phyloP scores from a whole-genome alignment of 30 jellyfish, hydroid and myxozoan species.

The Hydractinia symbiolongicarpus region DNA sequence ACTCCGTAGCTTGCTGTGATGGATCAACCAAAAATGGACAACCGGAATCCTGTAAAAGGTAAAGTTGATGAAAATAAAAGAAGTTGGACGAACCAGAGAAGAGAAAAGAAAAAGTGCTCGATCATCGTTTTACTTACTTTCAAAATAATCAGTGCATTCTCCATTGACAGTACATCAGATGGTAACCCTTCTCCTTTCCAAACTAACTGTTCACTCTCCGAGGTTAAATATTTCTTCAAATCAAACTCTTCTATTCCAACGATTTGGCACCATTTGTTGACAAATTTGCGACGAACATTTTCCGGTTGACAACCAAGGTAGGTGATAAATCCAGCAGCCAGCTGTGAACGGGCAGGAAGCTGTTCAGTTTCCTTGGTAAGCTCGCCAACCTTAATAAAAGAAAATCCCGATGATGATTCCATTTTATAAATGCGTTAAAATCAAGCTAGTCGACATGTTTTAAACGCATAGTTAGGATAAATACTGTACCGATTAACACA shows the following conservation, averaged over 20 bases:
- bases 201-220: constrained; percentile 80
- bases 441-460: too few relatives aligned
- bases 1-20: constrained; percentile 78
- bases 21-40: constrained; percentile 90
- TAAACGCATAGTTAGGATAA: too few relatives aligned
- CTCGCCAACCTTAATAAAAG: constrained; percentile 55
- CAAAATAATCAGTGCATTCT: constrained; percentile 66
- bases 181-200: constrained; percentile 95
- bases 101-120: too few relatives aligned
- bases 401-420: neutral
- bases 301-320: constrained; percentile 86
- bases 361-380: constrained; percentile 58
- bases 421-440: neutral
- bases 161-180: constrained; percentile 86
- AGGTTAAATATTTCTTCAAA: constrained; percentile 48
- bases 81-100: too few relatives aligned
- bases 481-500: too few relatives aligned
- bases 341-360: constrained; percentile 80
- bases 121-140: constrained; percentile 33
- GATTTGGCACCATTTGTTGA: constrained; percentile 53
- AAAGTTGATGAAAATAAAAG: too few relatives aligned
- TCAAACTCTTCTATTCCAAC: constrained; percentile 61
- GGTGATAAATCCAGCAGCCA: constrained; percentile 77
- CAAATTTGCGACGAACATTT: constrained; percentile 60
- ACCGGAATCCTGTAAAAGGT: constrained; percentile 39